These are phyloP conservation scores for Selenia dentaria DNA, from an alignment of 2,888 invertebrate species.

Conservation along the genomic window DNA sequence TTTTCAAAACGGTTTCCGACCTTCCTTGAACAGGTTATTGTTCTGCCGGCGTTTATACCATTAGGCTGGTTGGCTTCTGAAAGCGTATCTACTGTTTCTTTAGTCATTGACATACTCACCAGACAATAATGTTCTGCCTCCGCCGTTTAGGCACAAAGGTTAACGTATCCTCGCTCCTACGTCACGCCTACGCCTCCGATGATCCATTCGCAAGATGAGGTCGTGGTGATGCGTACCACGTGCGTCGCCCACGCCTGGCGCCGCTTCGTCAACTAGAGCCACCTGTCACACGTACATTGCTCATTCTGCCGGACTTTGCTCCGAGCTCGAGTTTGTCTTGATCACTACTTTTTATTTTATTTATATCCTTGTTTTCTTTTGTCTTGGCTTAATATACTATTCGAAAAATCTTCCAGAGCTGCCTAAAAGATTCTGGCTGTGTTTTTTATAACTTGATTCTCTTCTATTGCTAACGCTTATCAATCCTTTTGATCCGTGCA, in stretches of 20 bases:
- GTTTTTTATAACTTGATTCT: too few species aligned
- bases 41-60: too few species aligned
- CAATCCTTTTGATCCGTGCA: too few species aligned
- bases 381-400: too few species aligned
- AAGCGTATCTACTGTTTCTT: constrained; percentile 6
- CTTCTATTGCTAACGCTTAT: too few species aligned
- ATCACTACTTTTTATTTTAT: background rate
- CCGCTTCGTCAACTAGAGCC: constrained; percentile 29
- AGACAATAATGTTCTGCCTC: constrained; percentile 39
- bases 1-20: too few species aligned
- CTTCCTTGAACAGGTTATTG: too few species aligned
- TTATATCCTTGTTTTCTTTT: too few species aligned
- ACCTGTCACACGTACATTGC: constrained; percentile 20
- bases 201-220: constrained; percentile 51
- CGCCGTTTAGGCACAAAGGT: constrained; percentile 46
- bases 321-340: background rate
- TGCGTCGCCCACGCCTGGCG: constrained; percentile 55
- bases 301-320: constrained; percentile 1
- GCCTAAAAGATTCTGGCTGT: too few species aligned
- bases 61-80: background rate
- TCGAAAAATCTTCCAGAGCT: too few species aligned
- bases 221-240: constrained; percentile 63
- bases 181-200: constrained; percentile 63
- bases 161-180: constrained; percentile 54
- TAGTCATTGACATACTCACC: background rate